Evolutionary conservation across 2,797 vertebrate genomes (phyloP), one percentile per base, ranked within the genome.

Genomic region (Carcharodon carcharias): DNA sequence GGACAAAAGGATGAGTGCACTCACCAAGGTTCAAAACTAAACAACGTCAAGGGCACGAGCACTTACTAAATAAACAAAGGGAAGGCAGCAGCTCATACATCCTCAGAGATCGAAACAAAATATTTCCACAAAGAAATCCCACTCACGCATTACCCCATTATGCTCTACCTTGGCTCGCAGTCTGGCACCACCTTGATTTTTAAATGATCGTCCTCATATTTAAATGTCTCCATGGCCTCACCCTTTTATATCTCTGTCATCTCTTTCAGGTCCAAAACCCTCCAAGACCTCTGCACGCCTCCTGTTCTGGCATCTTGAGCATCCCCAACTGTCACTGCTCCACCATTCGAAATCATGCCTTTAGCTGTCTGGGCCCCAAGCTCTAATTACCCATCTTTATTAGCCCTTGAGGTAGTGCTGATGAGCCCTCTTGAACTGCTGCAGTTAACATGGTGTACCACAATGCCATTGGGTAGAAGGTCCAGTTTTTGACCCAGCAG

Each of bases 1-100:
- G 98, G 98, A 98, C 98, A 98, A 98, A 96, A 50, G 45, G 97
- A 98, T 97, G 97, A 97, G 97, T 98, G 97, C 18, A 4, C 11
- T 95, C 45, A 35, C 26, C 0, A 26, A 73, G 92, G 9, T 69
- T 65, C 58, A 40, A n/a, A 92, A 7, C 91, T n/a, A 18, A 65
- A 93, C 80, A 82, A 56, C 12, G 28, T 23, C 26, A 40, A 69
- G 94, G 63, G 6, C 54, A n/a, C 28, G 35, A 91, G 11, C 88
- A 91, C 11, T 31, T 91, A 61, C 56, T 89, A 12, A 63, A 89
- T 5, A 45, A 85, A 85, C 1, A 5, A 85, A 26, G 16, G 71
- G 65, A 50, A 71, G 6, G 40, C 40, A 45, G 93, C 23, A 71
- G 67, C 67, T 50, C 40, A 31, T 56, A 5, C 23, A 1, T 54